Percentiles rank a stretch among this genome's conserved stretches.
Conservation (phyloP, 2,797 vertebrate genomes). For the Leptatherina wallacei region DNA sequence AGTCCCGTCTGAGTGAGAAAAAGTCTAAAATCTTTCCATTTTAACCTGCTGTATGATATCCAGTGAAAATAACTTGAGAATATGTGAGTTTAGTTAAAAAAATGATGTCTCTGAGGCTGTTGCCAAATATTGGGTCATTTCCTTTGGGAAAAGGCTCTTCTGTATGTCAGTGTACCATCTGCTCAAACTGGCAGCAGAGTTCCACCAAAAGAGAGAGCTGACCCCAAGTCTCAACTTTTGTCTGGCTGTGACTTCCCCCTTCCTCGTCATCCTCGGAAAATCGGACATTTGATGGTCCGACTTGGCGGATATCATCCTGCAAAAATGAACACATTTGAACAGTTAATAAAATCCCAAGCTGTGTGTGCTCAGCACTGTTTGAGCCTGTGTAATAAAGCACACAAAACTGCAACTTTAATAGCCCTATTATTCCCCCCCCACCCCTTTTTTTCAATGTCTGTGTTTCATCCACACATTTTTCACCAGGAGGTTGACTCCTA, state of each 20-base stretch:
- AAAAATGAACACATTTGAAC: slow-evolving; percentile 17
- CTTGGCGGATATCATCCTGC: slow-evolving; percentile 25
- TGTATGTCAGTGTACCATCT: slow-evolving; percentile 53
- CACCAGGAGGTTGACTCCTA: slow-evolving; percentile 63
- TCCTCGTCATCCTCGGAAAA: slow-evolving; percentile 37
- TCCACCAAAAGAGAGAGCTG: slow-evolving; percentile 27
- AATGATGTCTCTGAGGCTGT: slow-evolving; percentile 34
- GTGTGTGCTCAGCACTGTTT: neutral
- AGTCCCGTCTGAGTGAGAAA: slow-evolving; percentile 21
- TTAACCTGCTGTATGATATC: slow-evolving; percentile 19
- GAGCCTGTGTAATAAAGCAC: neutral
- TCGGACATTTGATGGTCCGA: slow-evolving; percentile 33
- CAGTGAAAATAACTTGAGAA: slow-evolving; percentile 37
- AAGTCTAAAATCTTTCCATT: slow-evolving; percentile 7
- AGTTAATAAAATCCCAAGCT: slow-evolving; percentile 18
- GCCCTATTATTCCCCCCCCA: neutral
- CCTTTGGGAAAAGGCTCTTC: slow-evolving; percentile 38
- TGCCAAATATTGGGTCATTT: slow-evolving; percentile 63
- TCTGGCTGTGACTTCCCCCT: slow-evolving; percentile 16
- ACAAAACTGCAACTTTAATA: slow-evolving; percentile 6
- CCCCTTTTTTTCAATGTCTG: slow-evolving; percentile 22
- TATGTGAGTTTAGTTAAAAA: slow-evolving; percentile 28
- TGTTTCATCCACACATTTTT: slow-evolving; percentile 26
- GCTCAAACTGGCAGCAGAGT: slow-evolving; percentile 55
- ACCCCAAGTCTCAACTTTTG: slow-evolving; percentile 36